Evolutionary conservation across 1,140 invertebrate genomes (phyloP).

Genomic region (Euura saliciscinereae): DNA sequence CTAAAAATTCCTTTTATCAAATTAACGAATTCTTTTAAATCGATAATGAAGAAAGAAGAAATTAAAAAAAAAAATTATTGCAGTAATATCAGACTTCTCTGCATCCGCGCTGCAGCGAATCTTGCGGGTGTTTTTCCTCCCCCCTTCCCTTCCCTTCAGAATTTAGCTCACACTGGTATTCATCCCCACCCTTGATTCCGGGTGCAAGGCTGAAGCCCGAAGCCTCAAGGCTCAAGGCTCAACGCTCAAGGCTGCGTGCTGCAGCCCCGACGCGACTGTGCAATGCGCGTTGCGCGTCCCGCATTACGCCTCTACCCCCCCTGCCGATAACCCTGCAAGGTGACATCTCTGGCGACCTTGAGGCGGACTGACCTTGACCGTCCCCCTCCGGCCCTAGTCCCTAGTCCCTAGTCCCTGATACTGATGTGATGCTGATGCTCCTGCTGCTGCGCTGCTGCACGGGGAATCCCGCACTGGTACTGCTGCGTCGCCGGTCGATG

Average conservation of each 20-base stretch:
- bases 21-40: too few species aligned
- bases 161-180: too few species aligned
- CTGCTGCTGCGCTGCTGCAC: neutral
- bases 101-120: too few species aligned
- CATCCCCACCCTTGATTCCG: neutral
- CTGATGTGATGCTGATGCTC: conserved; percentile 35
- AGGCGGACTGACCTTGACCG: conserved; percentile 52
- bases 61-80: too few species aligned
- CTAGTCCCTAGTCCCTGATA: conserved; percentile 35
- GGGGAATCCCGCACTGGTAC: too few species aligned
- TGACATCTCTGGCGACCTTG: conserved; percentile 53
- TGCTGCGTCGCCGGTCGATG: too few species aligned
- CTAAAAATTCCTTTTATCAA: too few species aligned
- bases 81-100: too few species aligned
- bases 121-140: neutral
- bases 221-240: neutral
- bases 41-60: too few species aligned
- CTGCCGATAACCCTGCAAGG: conserved; percentile 37
- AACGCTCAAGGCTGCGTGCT: neutral
- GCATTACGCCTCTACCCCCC: neutral
- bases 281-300: neutral
- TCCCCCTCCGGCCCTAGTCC: conserved; percentile 30
- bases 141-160: neutral
- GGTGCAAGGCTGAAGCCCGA: neutral
- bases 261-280: neutral